Conservation (phyloP, 2,888 invertebrate species). For the Mechanitis messenoides region DNA sequence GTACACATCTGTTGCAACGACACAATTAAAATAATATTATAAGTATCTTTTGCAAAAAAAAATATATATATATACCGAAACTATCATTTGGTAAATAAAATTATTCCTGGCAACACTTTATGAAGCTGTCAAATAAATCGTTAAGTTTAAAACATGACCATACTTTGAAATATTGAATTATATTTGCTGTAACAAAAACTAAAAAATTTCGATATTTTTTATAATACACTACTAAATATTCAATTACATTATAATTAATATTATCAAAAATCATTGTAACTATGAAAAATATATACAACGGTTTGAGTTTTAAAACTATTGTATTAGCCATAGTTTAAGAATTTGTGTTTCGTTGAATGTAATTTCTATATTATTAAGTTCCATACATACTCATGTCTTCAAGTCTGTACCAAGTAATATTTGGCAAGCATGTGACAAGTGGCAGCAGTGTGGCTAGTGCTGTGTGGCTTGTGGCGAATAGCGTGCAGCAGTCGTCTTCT, state of each 20-base stretch:
- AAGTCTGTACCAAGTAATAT: background rate
- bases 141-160: background rate
- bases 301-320: too few species aligned
- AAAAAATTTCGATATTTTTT: too few species aligned
- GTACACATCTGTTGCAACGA: too few species aligned
- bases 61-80: background rate
- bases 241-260: too few species aligned
- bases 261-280: too few species aligned
- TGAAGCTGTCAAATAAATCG: conserved; percentile 8
- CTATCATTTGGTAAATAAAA: conserved; percentile 3
- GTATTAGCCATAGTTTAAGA: too few species aligned
- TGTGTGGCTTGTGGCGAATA: conserved; percentile 24
- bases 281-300: too few species aligned
- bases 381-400: background rate
- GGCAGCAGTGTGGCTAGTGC: background rate
- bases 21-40: background rate
- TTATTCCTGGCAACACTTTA: conserved; percentile 9
- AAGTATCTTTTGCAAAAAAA: background rate
- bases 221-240: too few species aligned
- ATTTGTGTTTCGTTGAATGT: too few species aligned
- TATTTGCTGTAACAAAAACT: too few species aligned
- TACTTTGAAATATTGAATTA: too few species aligned
- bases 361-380: background rate
- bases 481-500: conserved; percentile 57
- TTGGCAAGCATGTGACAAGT: background rate